Evolutionary conservation across 2,888 invertebrate genomes (phyloP).

Genomic region (Trissolcus japonicus): DNA sequence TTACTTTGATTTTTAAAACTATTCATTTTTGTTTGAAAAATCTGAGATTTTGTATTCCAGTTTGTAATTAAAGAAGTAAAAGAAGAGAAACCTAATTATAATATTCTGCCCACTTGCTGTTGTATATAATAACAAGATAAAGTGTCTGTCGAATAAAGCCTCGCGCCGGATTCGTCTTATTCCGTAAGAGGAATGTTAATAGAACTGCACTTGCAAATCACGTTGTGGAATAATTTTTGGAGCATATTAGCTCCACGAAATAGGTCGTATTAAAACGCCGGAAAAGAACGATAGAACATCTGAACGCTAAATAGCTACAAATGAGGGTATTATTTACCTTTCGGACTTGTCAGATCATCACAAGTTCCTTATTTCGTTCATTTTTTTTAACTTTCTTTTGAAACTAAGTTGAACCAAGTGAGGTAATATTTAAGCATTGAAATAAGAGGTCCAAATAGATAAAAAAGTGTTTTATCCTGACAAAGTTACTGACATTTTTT

Average conservation of each 20-base stretch:
- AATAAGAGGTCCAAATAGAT: no score
- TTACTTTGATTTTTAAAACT: no score
- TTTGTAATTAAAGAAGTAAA: no score
- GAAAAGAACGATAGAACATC: conserved; percentile 52
- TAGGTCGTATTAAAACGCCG: conserved; percentile 52
- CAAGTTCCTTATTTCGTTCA: not conserved
- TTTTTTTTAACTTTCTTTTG: no score
- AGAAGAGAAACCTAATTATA: no score
- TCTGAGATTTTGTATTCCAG: no score
- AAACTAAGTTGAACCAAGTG: no score
- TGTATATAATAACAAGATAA: conserved; percentile 3
- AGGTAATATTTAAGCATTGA: no score
- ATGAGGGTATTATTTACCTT: conserved; percentile 25
- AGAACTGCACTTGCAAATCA: conserved; percentile 55
- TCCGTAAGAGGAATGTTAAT: conserved; percentile 41
- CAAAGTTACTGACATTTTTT: no score
- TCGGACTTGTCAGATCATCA: not conserved
- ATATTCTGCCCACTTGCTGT: no score
- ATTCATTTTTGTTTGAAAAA: no score
- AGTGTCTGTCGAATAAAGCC: conserved; percentile 33
- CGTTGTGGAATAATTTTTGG: conserved; percentile 52
- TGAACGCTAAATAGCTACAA: conserved; percentile 29
- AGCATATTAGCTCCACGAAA: conserved; percentile 47
- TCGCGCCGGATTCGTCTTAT: conserved; percentile 39
- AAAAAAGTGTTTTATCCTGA: no score